Evolutionary conservation across 2,797 vertebrate species (phyloP), one percentile per base, ranked within the genome.

Genomic region (Semaprochilodus insignis): DNA sequence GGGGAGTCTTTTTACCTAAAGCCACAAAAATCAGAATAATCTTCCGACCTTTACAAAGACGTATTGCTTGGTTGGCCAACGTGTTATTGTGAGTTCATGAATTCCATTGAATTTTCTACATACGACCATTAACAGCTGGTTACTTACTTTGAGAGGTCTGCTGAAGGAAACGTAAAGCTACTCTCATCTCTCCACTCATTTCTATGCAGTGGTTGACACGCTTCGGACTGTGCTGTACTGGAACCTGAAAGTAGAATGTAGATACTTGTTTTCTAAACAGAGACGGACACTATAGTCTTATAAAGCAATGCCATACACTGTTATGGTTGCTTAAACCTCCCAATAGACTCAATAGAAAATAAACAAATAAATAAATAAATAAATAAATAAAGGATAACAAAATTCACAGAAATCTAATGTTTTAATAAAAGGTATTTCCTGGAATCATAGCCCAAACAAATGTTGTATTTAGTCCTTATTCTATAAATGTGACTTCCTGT

Each of bases 181-280:
- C 86, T 90, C 95, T 97, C 91, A 99, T 97, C 85, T 95, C 94
- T 79, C 96, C 97, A 92, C 91, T 97, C 92, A 97, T 96, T 83
- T 95, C 94, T 77, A 96, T 96, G 90, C 91, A 93, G 87, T 91
- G 90, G 90, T 95, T 94, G 55, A 75, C 55, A 51, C 77, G 76
- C 36, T 55, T 84, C 72, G 67, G 93, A 88, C 82, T 93, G 85
- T 89, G 77, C 80, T 71, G 74, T 10, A 91, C 82, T 15, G 92
- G 89, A 82, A 93, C 90, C 88, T 93, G 86, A 69, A 80, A 79
- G 21, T 40, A 63, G 27, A 51, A 77, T 27, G 19, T 14, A 19
- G 15, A 52, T 3, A 72, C 17, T 15, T 11, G n/a, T 72, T 1
- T 23, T 23, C 36, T 48, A 11, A 48, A 51, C 5, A 19, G 13